Evolutionary conservation across 2,797 vertebrate species (phyloP), one percentile per base, ranked within the genome.

Genomic region (Phataginus tetradactyla): DNA sequence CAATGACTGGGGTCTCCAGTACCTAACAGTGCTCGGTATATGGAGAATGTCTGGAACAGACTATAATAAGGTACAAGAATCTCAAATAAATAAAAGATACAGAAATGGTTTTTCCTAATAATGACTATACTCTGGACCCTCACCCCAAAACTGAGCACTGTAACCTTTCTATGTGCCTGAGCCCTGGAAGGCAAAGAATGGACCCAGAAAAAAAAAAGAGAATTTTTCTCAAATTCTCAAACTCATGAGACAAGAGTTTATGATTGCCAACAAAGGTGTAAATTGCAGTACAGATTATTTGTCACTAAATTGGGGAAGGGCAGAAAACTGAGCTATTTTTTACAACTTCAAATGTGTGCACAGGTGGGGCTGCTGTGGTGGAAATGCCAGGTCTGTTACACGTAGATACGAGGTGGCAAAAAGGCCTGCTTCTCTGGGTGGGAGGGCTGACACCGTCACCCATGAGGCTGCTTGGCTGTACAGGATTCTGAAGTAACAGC

Each of bases 281-380:
- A 86, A 96, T 55, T 85, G 59, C 64, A 75, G 63, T 37, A 79
- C 18, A 45, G 68, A 94, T 79, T 95, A 90, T 90, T 96, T 90
- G 77, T 94, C 90, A 95, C 59, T 75, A 83, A 69, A 23, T 96
- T 15, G 6, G 83, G 83, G 93, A 89, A 96, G 92, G 90, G 49
- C 81, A 90, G 90, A 95, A 95, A 69, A 87, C 32, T 0, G 32
- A 90, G 81, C 68, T 79, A 34, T 83, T 96, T 92, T 95, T 92
- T 63, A 94, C 59, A 23, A 34, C 20, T 71, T 71, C 57, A 91
- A 92, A 90, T 18, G n/a, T 63, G 68, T 5, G 4, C 18, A 74
- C 18, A 39, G 89, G 72, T 45, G 32, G 14, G 29, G 49, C 15
- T 85, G 34, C 42, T 71, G 4, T 39, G 23, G 49, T 7, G 37